These are phyloP conservation scores for Platygyra sinensis DNA, from an alignment of 64 coral and sea anemone species.

Conservation along the genomic window DNA sequence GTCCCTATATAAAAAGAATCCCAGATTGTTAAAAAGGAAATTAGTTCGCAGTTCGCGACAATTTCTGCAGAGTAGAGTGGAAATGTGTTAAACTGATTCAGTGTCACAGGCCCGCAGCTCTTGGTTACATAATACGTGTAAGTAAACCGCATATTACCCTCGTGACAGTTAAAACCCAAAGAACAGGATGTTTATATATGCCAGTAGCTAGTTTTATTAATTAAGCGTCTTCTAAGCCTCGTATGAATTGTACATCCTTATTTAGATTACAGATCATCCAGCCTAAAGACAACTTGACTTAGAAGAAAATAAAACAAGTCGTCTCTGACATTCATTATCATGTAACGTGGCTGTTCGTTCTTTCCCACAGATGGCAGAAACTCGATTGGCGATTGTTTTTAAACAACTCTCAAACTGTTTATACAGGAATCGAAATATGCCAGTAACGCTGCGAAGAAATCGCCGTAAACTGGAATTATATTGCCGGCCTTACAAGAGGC, in stretches of 20 bases:
- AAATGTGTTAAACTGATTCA: not conserved
- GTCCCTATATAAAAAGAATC: not conserved
- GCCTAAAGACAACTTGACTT: not conserved
- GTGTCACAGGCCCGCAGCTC: not conserved
- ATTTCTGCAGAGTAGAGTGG: not conserved
- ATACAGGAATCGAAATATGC: conserved; percentile 3
- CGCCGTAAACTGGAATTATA: not conserved
- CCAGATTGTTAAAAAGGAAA: not conserved
- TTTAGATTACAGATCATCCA: not conserved
- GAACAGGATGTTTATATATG: not conserved
- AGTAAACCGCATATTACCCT: not conserved
- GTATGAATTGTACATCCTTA: not conserved
- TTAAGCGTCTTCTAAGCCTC: not conserved
- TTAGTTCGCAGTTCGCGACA: not conserved
- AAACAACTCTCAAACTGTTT: not conserved
- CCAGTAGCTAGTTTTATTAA: not conserved
- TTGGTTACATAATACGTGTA: not conserved
- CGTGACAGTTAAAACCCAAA: not conserved
- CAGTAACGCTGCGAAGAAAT: not conserved
- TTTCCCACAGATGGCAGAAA: not conserved
- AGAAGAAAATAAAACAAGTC: not conserved
- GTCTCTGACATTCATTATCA: not conserved
- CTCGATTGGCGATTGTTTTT: not conserved
- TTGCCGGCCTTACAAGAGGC: not conserved
- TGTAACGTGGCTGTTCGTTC: not conserved